Evolutionary conservation across 1,140 invertebrate genomes (phyloP), one percentile per base, ranked within the genome.

Genomic region (Oscheius sp.): DNA sequence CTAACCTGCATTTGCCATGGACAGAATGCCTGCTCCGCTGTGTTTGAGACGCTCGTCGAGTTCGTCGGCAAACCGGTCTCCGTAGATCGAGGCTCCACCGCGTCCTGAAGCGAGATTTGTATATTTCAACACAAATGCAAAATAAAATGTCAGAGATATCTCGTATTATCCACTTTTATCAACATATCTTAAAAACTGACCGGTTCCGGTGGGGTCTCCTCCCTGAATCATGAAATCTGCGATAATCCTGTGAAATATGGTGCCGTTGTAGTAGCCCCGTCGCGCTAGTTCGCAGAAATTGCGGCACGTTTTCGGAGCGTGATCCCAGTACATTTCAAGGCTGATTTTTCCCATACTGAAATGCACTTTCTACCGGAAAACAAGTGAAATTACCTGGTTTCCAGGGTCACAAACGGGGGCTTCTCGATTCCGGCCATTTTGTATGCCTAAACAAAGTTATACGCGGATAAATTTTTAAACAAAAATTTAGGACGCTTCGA

Each of bases 251-350:
- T 99, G 96, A 86, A 98, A 99, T 82, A 94, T 94, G 7, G 93
- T 93, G 68, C 91, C 91, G 86, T 97, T 95, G 84, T 96, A 99
- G 87, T 97, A 98, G 31, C 94, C 93, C 82, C 94, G 87, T 74
- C 93, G 87, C 0, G 91, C 88, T 32, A 98, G 86, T 87, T 98
- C 95, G 65, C 94, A 94, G 88, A 98, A 98, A 85, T 99, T 99
- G 81, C 91, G 87, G 76, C 95, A 98, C 1, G 95, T 97, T 69
- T 91, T 90, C 28, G 95, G 94, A 7, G 94, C 91, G 86, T 98
- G 94, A 86, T 95, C 94, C 95, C 95, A 99, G 82, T 98, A 99
- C 52, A 98, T 87, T 85, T 99, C 95, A 45, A 97, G 86, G 0
- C 90, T 88, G 32, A 98, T 88, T 82, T 91, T 91, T 0, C 95